phyloP scores from a whole-genome alignment of 2,797 vertebrate genomes.

The Crocidura indochinensis region DNA sequence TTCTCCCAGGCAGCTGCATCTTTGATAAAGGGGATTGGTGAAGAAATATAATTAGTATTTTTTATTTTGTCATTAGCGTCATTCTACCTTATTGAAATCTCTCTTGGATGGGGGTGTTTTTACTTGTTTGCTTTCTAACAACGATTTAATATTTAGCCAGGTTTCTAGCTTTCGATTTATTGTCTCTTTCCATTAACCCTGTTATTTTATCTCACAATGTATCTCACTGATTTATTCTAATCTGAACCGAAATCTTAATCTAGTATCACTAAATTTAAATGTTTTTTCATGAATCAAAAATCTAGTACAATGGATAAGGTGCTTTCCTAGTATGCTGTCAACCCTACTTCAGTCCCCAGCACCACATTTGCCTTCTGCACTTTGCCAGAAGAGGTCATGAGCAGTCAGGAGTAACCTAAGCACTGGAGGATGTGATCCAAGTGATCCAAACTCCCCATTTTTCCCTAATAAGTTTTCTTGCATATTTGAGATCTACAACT shows the following conservation, averaged over 20 bases:
- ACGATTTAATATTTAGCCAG: not conserved
- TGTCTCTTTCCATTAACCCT: constrained; percentile 35
- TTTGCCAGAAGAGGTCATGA: too few relatives aligned
- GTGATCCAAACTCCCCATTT: not conserved
- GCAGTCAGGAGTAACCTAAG: too few relatives aligned
- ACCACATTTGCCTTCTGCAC: too few relatives aligned
- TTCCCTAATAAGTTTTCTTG: not conserved
- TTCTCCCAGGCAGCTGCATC: not conserved
- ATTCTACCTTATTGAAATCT: not conserved
- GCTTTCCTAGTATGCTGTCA: too few relatives aligned
- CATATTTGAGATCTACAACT: not conserved
- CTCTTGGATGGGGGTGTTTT: not conserved
- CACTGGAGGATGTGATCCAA: too few relatives aligned
- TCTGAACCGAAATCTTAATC: constrained; percentile 23
- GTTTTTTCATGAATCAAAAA: not conserved
- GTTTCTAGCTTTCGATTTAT: constrained; percentile 24
- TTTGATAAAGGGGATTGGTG: not conserved
- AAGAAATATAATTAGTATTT: not conserved
- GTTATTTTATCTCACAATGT: not conserved
- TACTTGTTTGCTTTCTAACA: constrained; percentile 44
- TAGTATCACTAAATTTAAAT: not conserved
- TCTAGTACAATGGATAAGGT: too few relatives aligned
- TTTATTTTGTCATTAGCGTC: constrained; percentile 1
- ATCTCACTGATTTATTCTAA: constrained; percentile 22
- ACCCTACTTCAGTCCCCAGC: too few relatives aligned